Evolutionary conservation across 1,140 invertebrate genomes (phyloP).

Genomic region (Dicyema japonicum): DNA sequence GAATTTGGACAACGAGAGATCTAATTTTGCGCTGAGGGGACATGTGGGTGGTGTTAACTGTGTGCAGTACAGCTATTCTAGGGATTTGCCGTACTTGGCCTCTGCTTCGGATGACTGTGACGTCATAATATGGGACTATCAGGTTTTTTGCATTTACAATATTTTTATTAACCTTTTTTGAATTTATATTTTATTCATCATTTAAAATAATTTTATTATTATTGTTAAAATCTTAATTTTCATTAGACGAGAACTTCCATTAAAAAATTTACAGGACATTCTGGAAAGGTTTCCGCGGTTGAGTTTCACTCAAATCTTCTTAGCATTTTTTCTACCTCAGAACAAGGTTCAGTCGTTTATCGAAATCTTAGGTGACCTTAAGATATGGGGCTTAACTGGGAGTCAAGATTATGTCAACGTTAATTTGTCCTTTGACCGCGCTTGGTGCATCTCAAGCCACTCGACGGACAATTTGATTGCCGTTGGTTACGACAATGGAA

Average conservation of each 20-base stretch:
- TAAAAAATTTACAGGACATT: constrained; percentile 78
- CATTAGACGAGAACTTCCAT: constrained; percentile 87
- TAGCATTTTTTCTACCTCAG: constrained; percentile 75
- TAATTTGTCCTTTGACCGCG: neutral
- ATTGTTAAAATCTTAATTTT: too few species aligned
- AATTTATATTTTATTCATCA: neutral
- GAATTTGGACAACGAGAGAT: constrained; percentile 71
- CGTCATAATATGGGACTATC: constrained; percentile 97
- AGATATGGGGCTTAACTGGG: too few species aligned
- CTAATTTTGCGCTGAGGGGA: constrained; percentile 88
- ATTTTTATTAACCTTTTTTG: neutral
- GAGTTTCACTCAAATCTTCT: constrained; percentile 81
- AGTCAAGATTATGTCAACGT: too few species aligned
- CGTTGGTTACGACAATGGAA: too few species aligned
- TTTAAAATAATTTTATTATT: neutral
- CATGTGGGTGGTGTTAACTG: constrained; percentile 97
- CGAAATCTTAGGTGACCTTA: too few species aligned
- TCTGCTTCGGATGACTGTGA: constrained; percentile 83
- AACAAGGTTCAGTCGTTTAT: too few species aligned
- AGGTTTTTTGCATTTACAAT: constrained; percentile 12
- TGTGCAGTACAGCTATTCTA: constrained; percentile 93
- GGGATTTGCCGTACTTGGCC: constrained; percentile 95
- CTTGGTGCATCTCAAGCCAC: constrained; percentile 1
- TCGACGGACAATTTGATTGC: too few species aligned
- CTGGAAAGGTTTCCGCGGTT: constrained; percentile 61